Evolutionary conservation across 2,888 invertebrate species (phyloP).

Genomic region (Cataglyphis livida): DNA sequence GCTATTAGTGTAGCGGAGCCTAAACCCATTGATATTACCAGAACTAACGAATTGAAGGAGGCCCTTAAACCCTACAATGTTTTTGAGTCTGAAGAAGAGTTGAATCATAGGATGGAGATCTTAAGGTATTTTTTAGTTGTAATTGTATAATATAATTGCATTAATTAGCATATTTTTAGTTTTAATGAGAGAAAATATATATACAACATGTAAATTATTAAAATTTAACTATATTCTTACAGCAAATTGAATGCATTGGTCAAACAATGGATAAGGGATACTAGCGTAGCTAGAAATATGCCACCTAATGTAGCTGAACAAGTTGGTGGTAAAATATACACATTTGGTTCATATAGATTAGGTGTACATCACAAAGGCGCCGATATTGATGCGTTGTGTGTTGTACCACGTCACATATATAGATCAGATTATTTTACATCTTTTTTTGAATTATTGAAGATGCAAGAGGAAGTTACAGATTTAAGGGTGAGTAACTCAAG

Average conservation of each 20-base stretch:
- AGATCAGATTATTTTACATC: slow-evolving; percentile 97
- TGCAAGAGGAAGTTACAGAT: slow-evolving; percentile 94
- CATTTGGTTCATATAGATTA: slow-evolving; percentile 98
- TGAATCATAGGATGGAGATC: slow-evolving; percentile 95
- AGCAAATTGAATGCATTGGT: slow-evolving; percentile 95
- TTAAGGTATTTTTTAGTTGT: slow-evolving; percentile 86
- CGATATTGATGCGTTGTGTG: slow-evolving; percentile 99
- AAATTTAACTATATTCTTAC: slow-evolving; percentile 70
- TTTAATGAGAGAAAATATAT: background rate
- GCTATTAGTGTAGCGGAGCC: slow-evolving; percentile 96
- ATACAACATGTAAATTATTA: background rate
- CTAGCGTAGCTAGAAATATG: slow-evolving; percentile 96
- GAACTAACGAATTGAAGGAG: slow-evolving; percentile 92
- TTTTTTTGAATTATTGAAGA: slow-evolving; percentile 96
- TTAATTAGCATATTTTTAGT: background rate
- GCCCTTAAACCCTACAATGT: slow-evolving; percentile 94
- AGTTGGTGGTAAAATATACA: slow-evolving; percentile 99
- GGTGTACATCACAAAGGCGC: slow-evolving; percentile 99
- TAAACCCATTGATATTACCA: slow-evolving; percentile 91
- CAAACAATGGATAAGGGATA: slow-evolving; percentile 97
- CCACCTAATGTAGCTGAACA: slow-evolving; percentile 95
- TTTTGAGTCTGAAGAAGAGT: slow-evolving; percentile 95
- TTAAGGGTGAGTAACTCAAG: slow-evolving; percentile 88
- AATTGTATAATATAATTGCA: background rate
- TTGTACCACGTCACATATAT: slow-evolving; percentile 98